A percentile compares a stretch with the other conserved stretches of the same genome.
These are phyloP conservation scores for Babylonia areolata DNA, from an alignment of 1,140 invertebrate genomes.

Conservation along the genomic window DNA sequence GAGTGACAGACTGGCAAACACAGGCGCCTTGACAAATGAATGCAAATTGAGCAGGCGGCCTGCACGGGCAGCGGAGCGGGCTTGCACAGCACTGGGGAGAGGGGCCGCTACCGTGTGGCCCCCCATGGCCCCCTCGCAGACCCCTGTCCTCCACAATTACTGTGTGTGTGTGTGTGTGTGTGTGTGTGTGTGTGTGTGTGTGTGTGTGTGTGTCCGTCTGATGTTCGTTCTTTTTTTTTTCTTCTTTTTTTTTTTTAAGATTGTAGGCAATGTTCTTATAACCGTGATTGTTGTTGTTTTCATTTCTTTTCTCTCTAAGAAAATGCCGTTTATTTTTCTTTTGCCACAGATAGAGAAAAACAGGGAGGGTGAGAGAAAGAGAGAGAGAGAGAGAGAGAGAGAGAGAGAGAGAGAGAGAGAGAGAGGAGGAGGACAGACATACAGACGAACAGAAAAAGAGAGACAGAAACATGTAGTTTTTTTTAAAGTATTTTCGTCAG, in stretches of 20 bases:
- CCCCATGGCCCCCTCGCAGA: neutral
- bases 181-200: neutral
- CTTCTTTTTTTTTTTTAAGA: too few relatives aligned
- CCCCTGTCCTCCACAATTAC: neutral
- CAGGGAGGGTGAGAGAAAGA: too few relatives aligned
- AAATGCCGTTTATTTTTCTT: too few relatives aligned
- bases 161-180: neutral
- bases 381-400: too few relatives aligned
- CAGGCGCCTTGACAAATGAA: slow-evolving; percentile 24
- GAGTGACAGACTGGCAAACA: slow-evolving; percentile 16
- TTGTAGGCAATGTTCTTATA: too few relatives aligned
- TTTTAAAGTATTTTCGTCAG: too few relatives aligned
- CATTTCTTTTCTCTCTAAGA: too few relatives aligned
- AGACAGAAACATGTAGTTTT: too few relatives aligned
- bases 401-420: too few relatives aligned
- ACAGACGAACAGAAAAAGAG: neutral
- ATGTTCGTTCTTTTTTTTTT: too few relatives aligned
- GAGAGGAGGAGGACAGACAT: neutral
- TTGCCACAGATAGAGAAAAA: too few relatives aligned
- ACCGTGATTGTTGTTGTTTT: too few relatives aligned
- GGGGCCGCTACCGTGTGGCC: neutral
- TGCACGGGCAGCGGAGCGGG: neutral
- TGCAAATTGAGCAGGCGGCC: slow-evolving; percentile 20
- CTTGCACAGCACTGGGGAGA: neutral
- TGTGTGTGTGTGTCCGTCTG: neutral